These are phyloP conservation scores for Meriones psammophilus DNA, from an alignment of 2,797 vertebrate genomes.

Conservation along the genomic window DNA sequence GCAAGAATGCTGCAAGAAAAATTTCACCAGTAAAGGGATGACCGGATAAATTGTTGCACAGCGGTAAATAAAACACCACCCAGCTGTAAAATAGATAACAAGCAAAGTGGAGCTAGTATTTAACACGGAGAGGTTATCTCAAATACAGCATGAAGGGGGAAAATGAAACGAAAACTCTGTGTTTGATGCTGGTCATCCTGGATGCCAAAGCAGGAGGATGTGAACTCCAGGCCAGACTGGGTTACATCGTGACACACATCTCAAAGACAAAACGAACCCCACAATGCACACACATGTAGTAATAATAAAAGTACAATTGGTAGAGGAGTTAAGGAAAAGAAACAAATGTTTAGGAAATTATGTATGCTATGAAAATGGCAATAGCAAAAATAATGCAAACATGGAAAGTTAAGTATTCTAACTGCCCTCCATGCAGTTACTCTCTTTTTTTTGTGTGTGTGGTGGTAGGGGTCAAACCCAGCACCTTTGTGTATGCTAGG, in stretches of 20 bases:
- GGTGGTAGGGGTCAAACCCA: not conserved
- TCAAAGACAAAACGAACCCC: not conserved
- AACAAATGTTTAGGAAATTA: slow-evolving; percentile 21
- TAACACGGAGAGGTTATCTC: not conserved
- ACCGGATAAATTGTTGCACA: not conserved
- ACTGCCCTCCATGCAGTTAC: not conserved
- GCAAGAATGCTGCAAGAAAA: not conserved
- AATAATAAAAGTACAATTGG: not conserved
- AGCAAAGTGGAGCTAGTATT: not conserved
- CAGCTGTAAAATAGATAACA: not conserved
- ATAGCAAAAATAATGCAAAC: not conserved
- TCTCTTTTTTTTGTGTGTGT: not conserved
- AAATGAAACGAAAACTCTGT: not conserved
- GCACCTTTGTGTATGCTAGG: not conserved
- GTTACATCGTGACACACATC: not conserved
- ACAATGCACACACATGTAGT: too few species aligned
- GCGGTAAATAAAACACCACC: not conserved
- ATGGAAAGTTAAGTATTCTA: slow-evolving; percentile 1
- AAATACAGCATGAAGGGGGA: not conserved
- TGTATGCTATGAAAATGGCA: slow-evolving; percentile 1
- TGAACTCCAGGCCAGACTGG: not conserved
- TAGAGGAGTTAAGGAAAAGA: not conserved
- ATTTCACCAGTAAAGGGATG: not conserved
- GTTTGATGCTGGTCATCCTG: not conserved
- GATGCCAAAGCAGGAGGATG: not conserved